These are phyloP conservation scores for Micronycteris hirsuta DNA, from an alignment of 2,113 vertebrate genomes.

Conservation along the genomic window DNA sequence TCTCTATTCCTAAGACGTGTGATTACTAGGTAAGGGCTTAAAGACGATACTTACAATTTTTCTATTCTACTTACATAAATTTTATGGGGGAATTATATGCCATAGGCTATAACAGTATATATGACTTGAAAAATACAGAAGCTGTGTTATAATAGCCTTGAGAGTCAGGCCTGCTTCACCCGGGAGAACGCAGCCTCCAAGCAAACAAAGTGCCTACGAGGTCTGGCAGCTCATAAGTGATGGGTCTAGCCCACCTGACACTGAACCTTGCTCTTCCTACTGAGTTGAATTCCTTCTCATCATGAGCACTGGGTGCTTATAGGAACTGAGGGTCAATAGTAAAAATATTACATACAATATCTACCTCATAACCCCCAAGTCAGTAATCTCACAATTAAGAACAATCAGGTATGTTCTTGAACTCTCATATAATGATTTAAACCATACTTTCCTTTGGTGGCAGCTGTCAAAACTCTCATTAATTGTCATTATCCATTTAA, in stretches of 20 bases:
- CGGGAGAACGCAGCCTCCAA: neutral
- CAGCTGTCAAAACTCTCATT: slow-evolving; percentile 5
- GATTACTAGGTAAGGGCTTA: slow-evolving; percentile 13
- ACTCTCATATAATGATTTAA: slow-evolving; percentile 14
- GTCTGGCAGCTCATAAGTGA: neutral
- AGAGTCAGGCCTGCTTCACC: neutral
- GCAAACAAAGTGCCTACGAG: neutral
- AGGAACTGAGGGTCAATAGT: neutral
- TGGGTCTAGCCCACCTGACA: neutral
- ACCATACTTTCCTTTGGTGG: neutral
- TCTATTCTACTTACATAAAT: neutral
- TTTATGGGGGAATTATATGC: neutral
- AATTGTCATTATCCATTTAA: slow-evolving; percentile 36
- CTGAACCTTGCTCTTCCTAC: neutral
- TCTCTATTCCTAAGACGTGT: neutral
- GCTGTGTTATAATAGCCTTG: neutral
- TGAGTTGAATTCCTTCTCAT: neutral
- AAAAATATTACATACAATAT: neutral
- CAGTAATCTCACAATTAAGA: neutral
- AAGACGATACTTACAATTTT: neutral
- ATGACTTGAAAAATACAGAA: neutral
- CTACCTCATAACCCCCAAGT: neutral
- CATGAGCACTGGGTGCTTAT: neutral
- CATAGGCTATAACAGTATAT: neutral
- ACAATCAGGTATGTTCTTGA: neutral